Evolutionary conservation across 2,113 vertebrate genomes (phyloP).

Genomic region (Laterallus jamaicensis): DNA sequence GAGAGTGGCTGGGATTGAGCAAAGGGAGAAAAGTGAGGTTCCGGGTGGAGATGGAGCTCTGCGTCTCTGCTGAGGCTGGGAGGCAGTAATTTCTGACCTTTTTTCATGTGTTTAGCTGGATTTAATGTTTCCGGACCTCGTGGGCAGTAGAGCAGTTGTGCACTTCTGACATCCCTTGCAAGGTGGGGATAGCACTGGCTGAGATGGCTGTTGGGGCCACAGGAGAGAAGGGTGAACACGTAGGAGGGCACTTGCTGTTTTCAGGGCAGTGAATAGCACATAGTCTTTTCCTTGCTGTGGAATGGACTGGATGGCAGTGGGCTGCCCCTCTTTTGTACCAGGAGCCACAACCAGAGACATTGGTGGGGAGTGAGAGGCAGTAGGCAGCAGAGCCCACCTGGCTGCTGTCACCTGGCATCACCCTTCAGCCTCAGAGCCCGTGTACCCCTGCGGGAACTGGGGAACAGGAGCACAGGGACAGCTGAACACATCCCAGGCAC

Average conservation of each 20-base stretch:
- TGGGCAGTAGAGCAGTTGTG: not conserved
- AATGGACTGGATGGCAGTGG: not conserved
- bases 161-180: not conserved
- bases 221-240: not conserved
- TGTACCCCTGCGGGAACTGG: rapidly evolving
- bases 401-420: not conserved
- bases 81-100: not conserved
- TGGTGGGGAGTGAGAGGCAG: not conserved
- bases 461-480: not conserved
- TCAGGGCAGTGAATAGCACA: not conserved
- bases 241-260: not conserved
- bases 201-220: not conserved
- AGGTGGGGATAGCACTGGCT: not conserved
- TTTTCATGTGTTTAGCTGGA: not conserved
- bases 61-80: not conserved
- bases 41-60: not conserved
- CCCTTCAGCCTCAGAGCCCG: not conserved
- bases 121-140: not conserved
- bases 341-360: not conserved
- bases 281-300: rapidly evolving
- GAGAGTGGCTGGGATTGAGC: conserved; percentile 43
- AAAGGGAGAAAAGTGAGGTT: not conserved
- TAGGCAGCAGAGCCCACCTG: not conserved
- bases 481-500: rapidly evolving
- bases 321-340: not conserved